phyloP scores from a whole-genome alignment of 2,888 invertebrate species.

The Trichacis sp. region DNA sequence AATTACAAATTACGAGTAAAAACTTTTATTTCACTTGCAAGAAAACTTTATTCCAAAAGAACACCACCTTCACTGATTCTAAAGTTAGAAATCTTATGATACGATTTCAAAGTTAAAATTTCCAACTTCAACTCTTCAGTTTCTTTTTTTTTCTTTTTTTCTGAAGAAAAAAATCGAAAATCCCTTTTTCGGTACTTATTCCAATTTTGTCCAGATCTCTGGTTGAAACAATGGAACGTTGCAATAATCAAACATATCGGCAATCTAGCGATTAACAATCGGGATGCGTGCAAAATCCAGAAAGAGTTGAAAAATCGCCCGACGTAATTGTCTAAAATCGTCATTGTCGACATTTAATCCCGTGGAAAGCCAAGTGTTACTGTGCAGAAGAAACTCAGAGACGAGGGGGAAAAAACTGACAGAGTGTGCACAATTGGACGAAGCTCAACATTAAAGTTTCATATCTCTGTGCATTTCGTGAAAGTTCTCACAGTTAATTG shows the following conservation, averaged over 20 bases:
- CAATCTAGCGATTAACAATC: background rate
- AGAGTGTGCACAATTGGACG: background rate
- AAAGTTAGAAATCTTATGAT: too few species aligned
- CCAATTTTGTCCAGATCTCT: too few species aligned
- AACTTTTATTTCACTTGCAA: too few species aligned
- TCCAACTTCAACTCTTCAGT: too few species aligned
- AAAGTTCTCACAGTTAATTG: constrained; percentile 6
- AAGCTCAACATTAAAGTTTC: constrained; percentile 12
- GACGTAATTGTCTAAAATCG: background rate
- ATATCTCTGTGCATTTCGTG: constrained; percentile 8
- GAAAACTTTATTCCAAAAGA: too few species aligned
- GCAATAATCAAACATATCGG: constrained; percentile 1
- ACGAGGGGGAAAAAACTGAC: background rate
- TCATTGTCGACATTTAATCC: background rate
- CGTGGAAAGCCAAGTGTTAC: background rate
- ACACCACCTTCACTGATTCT: too few species aligned
- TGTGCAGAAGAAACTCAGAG: background rate
- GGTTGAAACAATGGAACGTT: background rate
- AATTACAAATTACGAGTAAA: too few species aligned
- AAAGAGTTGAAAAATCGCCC: background rate
- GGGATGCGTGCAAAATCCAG: background rate
- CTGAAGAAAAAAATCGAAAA: too few species aligned
- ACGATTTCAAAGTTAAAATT: too few species aligned
- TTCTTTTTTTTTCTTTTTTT: too few species aligned
- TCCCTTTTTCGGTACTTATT: too few species aligned